A percentile compares a stretch with the other conserved stretches of the same genome.
These are phyloP conservation scores for Emydocephalus ijimae DNA, from an alignment of 2,113 vertebrate genomes.

Conservation along the genomic window DNA sequence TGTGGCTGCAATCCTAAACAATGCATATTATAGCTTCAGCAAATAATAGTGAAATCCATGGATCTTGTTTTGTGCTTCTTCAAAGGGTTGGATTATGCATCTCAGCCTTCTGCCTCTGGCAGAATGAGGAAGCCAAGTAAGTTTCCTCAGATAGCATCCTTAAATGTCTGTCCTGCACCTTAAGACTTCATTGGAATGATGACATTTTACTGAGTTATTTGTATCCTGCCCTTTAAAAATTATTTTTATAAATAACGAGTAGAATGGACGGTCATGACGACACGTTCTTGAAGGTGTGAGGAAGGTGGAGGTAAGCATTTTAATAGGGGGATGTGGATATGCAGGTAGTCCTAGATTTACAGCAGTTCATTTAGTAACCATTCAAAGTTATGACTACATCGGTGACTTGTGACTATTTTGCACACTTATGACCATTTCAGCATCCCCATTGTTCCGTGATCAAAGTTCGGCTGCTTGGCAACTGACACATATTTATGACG, in stretches of 20 bases:
- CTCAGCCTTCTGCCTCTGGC: not conserved
- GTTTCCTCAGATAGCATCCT: not conserved
- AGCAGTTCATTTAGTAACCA: not conserved
- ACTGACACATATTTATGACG: too few relatives aligned
- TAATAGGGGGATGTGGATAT: not conserved
- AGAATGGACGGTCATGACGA: not conserved
- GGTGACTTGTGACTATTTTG: too few relatives aligned
- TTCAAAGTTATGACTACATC: too few relatives aligned
- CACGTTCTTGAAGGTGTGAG: not conserved
- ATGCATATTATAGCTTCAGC: not conserved
- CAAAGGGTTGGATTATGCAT: not conserved
- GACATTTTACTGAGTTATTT: too few relatives aligned
- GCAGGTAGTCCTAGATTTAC: not conserved
- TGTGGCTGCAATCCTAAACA: not conserved
- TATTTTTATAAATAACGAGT: too few relatives aligned
- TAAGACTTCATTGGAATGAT: not conserved
- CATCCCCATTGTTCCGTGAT: too few relatives aligned
- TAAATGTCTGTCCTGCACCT: not conserved
- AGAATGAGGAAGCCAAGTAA: not conserved
- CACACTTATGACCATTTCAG: too few relatives aligned
- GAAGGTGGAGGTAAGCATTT: not conserved
- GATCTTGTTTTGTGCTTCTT: not conserved
- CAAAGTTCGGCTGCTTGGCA: too few relatives aligned
- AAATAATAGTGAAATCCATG: not conserved
- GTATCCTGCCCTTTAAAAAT: too few relatives aligned